Evolutionary conservation across 2,113 vertebrate species (phyloP).

Genomic region (Fregata magnificens): DNA sequence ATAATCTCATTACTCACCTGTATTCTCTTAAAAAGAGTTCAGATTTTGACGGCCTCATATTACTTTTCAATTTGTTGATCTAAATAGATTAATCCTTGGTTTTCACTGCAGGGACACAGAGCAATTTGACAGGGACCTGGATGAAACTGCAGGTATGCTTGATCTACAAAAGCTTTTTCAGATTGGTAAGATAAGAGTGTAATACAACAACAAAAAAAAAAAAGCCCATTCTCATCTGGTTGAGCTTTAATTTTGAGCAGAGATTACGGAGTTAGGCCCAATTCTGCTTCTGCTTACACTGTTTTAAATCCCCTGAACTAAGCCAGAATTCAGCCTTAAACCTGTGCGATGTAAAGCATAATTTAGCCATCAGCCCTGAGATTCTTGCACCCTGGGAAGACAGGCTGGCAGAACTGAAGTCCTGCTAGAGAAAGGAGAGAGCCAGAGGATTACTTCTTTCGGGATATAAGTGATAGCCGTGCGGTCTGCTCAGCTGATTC

Average conservation of each 20-base stretch:
- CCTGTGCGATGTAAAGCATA: fast-evolving
- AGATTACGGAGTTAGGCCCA: neutral
- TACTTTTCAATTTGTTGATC: neutral
- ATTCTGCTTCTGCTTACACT: neutral
- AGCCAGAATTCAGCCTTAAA: neutral
- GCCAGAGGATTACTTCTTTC: neutral
- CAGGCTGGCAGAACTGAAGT: neutral
- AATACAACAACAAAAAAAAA: neutral
- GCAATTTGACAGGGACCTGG: neutral
- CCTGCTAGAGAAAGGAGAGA: neutral
- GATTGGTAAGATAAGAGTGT: neutral
- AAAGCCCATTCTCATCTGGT: neutral
- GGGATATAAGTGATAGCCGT: neutral
- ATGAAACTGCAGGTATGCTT: neutral
- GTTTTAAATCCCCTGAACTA: neutral
- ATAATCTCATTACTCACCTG: neutral
- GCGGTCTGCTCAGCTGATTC: neutral
- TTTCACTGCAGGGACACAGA: neutral
- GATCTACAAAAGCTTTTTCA: neutral
- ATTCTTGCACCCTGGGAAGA: neutral
- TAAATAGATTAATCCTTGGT: neutral
- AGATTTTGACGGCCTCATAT: neutral
- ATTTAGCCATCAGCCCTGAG: neutral
- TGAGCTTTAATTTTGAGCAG: conserved; percentile 19
- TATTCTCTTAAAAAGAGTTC: neutral